Percentiles rank a stretch among this genome's conserved stretches.
Evolutionary conservation across 1,140 invertebrate species (phyloP).

Genomic region (Portunus trituberculatus): DNA sequence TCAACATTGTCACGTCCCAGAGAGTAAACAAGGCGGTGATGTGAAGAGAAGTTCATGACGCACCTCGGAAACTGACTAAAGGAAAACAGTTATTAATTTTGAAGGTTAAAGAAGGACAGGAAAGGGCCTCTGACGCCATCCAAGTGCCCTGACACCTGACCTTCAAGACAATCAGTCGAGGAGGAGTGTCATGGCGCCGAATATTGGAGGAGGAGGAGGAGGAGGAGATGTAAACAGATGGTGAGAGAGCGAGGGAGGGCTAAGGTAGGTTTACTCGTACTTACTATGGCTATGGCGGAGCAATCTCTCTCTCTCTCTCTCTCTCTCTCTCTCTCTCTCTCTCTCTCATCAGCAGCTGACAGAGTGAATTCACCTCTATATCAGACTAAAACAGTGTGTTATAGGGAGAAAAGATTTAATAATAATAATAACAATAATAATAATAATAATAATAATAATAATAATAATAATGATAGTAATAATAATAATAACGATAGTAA

Average conservation of each 20-base stretch:
- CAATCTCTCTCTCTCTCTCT: not conserved
- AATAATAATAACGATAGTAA: no score
- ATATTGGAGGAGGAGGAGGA: not conserved
- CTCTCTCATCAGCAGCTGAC: not conserved
- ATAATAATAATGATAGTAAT: no score
- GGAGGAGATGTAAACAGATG: not conserved
- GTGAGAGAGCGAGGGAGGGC: not conserved
- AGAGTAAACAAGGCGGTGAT: no score
- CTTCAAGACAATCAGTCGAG: not conserved
- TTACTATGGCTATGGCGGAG: not conserved
- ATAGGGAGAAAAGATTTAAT: no score
- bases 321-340: not conserved
- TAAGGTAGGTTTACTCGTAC: not conserved
- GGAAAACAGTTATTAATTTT: not conserved
- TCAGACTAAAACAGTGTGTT: no score
- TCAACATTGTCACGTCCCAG: no score
- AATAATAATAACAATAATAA: no score
- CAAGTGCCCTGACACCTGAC: slow-evolving; percentile 6
- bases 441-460: no score
- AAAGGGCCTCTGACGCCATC: not conserved
- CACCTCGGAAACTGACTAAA: no score
- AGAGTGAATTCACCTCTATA: no score
- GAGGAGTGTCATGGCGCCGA: not conserved
- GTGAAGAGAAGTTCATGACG: no score
- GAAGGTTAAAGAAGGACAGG: not conserved